These are phyloP conservation scores for Drosophila sucinea DNA, from an alignment of 1,140 invertebrate genomes.

Conservation along the genomic window DNA sequence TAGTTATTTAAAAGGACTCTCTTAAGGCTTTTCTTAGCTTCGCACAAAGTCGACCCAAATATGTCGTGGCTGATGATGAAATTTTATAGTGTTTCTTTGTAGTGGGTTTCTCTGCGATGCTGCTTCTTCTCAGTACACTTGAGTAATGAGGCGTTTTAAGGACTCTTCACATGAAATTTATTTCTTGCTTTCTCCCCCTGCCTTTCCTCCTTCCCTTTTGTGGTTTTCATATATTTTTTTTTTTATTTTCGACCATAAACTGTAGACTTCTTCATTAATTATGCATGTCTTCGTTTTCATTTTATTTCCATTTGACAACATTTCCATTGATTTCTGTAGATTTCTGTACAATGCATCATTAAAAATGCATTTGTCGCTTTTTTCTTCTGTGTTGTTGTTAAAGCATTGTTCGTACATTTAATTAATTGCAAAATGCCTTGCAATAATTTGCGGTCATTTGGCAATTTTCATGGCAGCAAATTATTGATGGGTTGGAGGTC, in stretches of 20 bases:
- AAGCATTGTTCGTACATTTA: conserved; percentile 66
- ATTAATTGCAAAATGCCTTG: conserved; percentile 54
- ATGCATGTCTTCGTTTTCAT: conserved; percentile 30
- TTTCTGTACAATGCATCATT: conserved; percentile 56
- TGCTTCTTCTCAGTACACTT: conserved; percentile 4
- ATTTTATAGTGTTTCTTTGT: conserved; percentile 10
- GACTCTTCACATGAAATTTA: conserved; percentile 18
- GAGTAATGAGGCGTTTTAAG: conserved; percentile 50
- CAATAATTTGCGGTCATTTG: conserved; percentile 45
- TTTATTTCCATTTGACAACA: not conserved
- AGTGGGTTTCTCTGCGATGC: not conserved
- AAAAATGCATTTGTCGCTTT: conserved; percentile 71
- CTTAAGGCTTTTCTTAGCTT: conserved; percentile 16
- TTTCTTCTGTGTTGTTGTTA: conserved; percentile 18
- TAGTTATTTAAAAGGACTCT: not conserved
- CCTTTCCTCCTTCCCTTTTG: not conserved
- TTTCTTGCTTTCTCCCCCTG: not conserved
- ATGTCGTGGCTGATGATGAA: not conserved
- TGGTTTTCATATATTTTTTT: conserved; percentile 12
- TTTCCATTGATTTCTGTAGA: conserved; percentile 54
- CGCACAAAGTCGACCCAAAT: conserved; percentile 48
- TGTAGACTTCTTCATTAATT: conserved; percentile 57
- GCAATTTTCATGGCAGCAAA: conserved; percentile 11
- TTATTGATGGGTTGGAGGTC: conserved; percentile 25
- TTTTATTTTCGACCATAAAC: conserved; percentile 53